A percentile compares a stretch with the other conserved stretches of the same genome.
Conservation (phyloP, 1,140 invertebrate genomes). For the Drosophila sp. region DNA sequence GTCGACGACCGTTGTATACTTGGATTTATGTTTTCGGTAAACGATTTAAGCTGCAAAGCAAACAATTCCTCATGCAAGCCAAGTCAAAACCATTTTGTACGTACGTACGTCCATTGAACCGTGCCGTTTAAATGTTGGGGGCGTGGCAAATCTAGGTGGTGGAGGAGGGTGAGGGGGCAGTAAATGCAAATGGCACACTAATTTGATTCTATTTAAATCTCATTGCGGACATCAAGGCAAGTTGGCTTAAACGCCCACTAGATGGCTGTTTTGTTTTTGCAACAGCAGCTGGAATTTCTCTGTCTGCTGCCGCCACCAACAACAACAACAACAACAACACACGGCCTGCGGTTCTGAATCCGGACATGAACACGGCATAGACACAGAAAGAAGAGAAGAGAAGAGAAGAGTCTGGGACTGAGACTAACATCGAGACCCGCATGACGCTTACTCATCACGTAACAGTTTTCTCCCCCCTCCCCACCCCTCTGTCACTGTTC, state of each 20-base stretch:
- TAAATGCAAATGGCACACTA: slow-evolving; percentile 67
- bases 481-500: slow-evolving; percentile 2
- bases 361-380: slow-evolving; percentile 15
- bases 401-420: too few relatives aligned
- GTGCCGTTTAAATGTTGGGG: background rate
- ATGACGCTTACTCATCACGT: slow-evolving; percentile 76
- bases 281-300: slow-evolving; percentile 28
- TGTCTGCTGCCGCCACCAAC: slow-evolving; percentile 4
- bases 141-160: slow-evolving; percentile 21
- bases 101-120: slow-evolving; percentile 59
- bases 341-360: slow-evolving; percentile 37
- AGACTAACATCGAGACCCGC: slow-evolving; percentile 36
- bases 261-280: slow-evolving; percentile 59
- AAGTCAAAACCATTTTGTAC: background rate
- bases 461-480: slow-evolving; percentile 49
- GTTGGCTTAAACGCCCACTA: slow-evolving; percentile 74
- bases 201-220: slow-evolving; percentile 82
- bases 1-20: slow-evolving; percentile 54
- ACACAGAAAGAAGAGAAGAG: background rate
- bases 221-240: slow-evolving; percentile 74
- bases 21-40: slow-evolving; percentile 79
- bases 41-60: slow-evolving; percentile 75
- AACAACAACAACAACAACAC: background rate
- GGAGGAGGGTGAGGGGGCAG: slow-evolving; percentile 11
- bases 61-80: slow-evolving; percentile 62